Percentiles rank a stretch among this genome's conserved stretches.
Evolutionary conservation across 2,113 vertebrate genomes (phyloP).

Genomic region (Pelodiscus sinensis): DNA sequence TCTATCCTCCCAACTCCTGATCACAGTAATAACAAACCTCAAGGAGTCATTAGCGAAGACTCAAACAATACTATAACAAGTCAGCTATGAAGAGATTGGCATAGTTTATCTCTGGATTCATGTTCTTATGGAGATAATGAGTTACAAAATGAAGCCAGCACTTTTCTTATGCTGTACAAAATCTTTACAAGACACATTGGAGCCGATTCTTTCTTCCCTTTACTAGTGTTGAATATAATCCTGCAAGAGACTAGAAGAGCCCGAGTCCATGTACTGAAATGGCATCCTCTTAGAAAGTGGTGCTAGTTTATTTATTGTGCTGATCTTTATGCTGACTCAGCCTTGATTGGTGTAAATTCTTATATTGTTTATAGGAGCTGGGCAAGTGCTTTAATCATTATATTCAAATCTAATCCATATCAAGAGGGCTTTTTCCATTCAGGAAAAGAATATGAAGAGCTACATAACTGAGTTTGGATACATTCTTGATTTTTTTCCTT

Average conservation of each 20-base stretch:
- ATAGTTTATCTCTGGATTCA: slow-evolving; percentile 73
- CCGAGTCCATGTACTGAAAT: slow-evolving; percentile 49
- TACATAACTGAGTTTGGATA: slow-evolving; percentile 59
- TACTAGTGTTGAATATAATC: slow-evolving; percentile 43
- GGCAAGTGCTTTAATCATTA: slow-evolving; percentile 47
- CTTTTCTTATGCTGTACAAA: slow-evolving; percentile 38
- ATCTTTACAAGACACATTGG: slow-evolving; percentile 48
- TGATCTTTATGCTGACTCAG: slow-evolving; percentile 55
- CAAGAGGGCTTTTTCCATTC: slow-evolving; percentile 58
- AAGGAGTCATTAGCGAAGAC: slow-evolving; percentile 75
- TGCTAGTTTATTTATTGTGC: slow-evolving; percentile 48
- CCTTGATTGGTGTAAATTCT: slow-evolving; percentile 42
- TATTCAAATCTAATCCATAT: slow-evolving; percentile 52
- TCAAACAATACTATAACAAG: slow-evolving; percentile 71
- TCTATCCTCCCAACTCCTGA: slow-evolving; percentile 76
- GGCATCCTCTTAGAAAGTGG: slow-evolving; percentile 35
- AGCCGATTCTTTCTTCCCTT: slow-evolving; percentile 11
- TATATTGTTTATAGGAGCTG: slow-evolving; percentile 60
- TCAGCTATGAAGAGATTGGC: slow-evolving; percentile 72
- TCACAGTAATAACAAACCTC: slow-evolving; percentile 76
- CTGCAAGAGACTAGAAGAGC: slow-evolving; percentile 36
- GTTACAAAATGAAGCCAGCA: slow-evolving; percentile 64
- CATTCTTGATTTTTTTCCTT: slow-evolving; percentile 59
- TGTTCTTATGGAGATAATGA: slow-evolving; percentile 71
- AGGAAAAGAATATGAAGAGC: slow-evolving; percentile 54